Conservation (phyloP, 2,113 vertebrate species). For the Atrichornis clamosus region DNA sequence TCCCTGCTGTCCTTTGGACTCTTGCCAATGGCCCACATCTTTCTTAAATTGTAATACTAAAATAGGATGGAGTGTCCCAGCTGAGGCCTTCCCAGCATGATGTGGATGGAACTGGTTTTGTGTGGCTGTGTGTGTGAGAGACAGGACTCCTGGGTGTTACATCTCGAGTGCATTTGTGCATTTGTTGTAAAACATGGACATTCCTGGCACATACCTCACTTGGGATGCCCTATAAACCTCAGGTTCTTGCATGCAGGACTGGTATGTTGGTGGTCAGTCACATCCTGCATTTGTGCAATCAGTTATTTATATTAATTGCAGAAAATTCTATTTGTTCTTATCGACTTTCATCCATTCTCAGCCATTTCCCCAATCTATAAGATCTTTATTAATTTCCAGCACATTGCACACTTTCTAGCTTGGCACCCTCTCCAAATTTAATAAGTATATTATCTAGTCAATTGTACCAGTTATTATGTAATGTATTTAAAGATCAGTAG, state of each 20-base stretch:
- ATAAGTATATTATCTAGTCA: not conserved
- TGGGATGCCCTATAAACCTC: not conserved
- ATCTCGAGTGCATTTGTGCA: not conserved
- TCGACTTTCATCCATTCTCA: not conserved
- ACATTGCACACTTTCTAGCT: not conserved
- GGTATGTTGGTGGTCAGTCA: not conserved
- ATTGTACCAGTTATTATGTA: not conserved
- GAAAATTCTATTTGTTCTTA: not conserved
- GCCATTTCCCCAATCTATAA: not conserved
- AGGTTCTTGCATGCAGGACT: not conserved
- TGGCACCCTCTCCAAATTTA: not conserved
- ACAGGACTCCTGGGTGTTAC: not conserved
- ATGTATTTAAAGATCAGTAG: not conserved
- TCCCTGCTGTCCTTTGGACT: not conserved
- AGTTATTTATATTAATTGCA: not conserved
- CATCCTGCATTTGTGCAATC: not conserved
- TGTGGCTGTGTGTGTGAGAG: fast-evolving
- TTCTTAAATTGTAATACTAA: not conserved
- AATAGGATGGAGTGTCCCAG: not conserved
- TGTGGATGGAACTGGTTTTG: not conserved
- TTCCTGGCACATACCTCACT: not conserved
- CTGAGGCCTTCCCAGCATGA: not conserved
- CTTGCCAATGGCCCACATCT: not conserved
- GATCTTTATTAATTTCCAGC: not conserved
- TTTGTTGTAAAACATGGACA: not conserved